These are phyloP conservation scores for Gallinago stenura DNA, from an alignment of 2,797 vertebrate species.

Conservation along the genomic window DNA sequence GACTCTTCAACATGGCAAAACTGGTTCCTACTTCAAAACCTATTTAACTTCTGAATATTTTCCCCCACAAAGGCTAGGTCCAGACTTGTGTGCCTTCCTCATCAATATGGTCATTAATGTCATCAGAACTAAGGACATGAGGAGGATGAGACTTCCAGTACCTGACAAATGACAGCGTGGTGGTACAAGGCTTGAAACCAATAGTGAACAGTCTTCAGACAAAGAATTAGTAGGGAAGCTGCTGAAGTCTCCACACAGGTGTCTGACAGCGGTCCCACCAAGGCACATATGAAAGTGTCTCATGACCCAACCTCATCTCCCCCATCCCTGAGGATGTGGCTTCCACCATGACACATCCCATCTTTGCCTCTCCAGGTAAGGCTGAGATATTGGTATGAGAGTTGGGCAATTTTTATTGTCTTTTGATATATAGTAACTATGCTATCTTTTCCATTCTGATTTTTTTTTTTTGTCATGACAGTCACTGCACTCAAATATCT, in stretches of 20 bases:
- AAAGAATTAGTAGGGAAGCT: background rate
- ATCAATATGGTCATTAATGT: background rate
- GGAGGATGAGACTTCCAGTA: background rate
- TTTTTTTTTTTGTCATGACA: background rate
- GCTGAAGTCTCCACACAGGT: background rate
- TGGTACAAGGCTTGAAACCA: background rate
- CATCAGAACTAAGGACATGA: background rate
- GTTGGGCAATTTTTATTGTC: background rate
- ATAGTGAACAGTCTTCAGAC: background rate
- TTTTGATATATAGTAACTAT: background rate
- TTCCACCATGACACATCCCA: background rate
- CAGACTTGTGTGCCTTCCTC: background rate
- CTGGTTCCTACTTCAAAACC: background rate
- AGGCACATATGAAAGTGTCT: background rate
- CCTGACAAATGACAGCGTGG: background rate
- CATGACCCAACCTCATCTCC: background rate
- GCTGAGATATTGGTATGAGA: background rate
- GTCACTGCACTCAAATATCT: background rate
- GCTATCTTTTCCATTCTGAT: background rate
- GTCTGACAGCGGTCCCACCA: background rate
- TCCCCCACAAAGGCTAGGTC: background rate
- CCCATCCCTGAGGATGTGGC: background rate
- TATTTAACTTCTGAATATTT: background rate
- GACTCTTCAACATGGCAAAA: background rate
- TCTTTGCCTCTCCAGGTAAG: background rate